Evolutionary conservation across 2,113 vertebrate species (phyloP).

Genomic region (Gulo gulo): DNA sequence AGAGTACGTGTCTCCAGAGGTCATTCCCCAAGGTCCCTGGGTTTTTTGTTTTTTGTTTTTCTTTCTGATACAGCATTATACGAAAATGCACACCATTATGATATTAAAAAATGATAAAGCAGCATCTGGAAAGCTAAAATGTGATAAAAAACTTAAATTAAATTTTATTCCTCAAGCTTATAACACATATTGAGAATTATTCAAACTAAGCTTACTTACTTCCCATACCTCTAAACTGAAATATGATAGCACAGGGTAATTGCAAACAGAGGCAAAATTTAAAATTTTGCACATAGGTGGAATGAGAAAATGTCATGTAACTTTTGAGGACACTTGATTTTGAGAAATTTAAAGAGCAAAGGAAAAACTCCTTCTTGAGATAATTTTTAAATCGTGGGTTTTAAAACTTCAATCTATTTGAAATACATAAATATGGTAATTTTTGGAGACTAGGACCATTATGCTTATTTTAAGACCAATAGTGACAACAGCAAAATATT

Average conservation of each 20-base stretch:
- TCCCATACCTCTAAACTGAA: conserved; percentile 44
- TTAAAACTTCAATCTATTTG: background rate
- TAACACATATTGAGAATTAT: conserved; percentile 65
- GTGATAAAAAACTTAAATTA: conserved; percentile 65
- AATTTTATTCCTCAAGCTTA: conserved; percentile 68
- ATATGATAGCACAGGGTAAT: conserved; percentile 47
- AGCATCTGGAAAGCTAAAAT: conserved; percentile 38
- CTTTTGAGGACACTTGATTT: background rate
- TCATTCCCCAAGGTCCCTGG: background rate
- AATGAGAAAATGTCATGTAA: background rate
- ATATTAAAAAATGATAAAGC: conserved; percentile 58
- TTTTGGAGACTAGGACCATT: background rate
- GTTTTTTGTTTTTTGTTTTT: too few species aligned
- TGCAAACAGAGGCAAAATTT: conserved; percentile 62
- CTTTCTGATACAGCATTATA: conserved; percentile 22
- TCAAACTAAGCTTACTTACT: conserved; percentile 61
- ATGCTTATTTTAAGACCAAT: background rate
- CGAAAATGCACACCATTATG: background rate
- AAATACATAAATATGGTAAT: background rate
- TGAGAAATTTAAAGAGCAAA: conserved; percentile 8
- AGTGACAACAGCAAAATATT: background rate
- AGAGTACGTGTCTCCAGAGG: fast-evolving
- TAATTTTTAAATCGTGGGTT: background rate
- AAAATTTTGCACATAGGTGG: conserved; percentile 31
- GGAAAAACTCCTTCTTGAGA: background rate